These are phyloP conservation scores for Tetrao urogallus DNA, from an alignment of 2,113 vertebrate genomes.

Conservation along the genomic window DNA sequence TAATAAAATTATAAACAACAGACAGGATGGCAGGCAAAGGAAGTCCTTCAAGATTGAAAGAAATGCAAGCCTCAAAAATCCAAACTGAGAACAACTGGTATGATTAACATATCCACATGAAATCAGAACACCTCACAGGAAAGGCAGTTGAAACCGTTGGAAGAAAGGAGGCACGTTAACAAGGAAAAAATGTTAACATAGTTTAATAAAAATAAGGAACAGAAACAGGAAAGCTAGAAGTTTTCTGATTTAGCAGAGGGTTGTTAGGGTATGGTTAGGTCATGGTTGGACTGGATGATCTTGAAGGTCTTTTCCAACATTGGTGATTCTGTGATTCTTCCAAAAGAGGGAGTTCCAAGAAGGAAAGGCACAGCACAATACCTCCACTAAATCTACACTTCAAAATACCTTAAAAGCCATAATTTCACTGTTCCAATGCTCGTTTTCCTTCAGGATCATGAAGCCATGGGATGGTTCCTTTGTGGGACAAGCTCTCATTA, in stretches of 20 bases:
- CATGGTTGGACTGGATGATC: too few relatives aligned
- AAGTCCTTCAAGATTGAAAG: not conserved
- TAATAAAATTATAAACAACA: not conserved
- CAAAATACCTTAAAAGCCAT: not conserved
- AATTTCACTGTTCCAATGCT: not conserved
- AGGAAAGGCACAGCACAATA: not conserved
- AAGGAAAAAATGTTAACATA: not conserved
- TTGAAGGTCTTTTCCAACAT: too few relatives aligned
- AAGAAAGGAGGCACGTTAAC: conserved; percentile 1
- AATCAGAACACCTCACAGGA: conserved; percentile 19
- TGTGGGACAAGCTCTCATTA: not conserved
- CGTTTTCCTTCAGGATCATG: not conserved
- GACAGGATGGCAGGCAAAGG: not conserved
- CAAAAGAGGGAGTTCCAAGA: not conserved
- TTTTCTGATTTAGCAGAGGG: not conserved
- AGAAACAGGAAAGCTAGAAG: not conserved
- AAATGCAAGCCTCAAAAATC: conserved; percentile 31
- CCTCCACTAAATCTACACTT: not conserved
- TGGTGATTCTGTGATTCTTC: not conserved
- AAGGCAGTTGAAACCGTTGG: not conserved
- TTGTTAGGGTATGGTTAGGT: too few relatives aligned
- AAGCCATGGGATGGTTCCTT: not conserved
- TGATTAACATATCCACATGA: not conserved
- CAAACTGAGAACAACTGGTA: not conserved
- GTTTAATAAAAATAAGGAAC: conserved; percentile 22